A percentile compares a stretch with the other conserved stretches of the same genome.
Evolutionary conservation across 2,113 vertebrate species (phyloP).

Genomic region (Mesitornis unicolor): DNA sequence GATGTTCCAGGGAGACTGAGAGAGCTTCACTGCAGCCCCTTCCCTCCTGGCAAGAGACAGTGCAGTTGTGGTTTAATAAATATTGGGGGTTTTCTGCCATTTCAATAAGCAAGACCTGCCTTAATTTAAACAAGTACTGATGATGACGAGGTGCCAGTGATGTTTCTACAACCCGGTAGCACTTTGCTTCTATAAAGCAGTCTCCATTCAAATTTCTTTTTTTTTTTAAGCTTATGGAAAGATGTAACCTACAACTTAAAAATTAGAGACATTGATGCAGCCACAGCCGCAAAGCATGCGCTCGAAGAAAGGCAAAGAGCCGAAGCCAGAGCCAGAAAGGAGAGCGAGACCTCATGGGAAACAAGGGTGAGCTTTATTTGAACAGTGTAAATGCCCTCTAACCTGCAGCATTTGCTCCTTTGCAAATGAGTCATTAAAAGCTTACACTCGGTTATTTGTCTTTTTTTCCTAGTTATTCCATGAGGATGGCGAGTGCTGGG

Average conservation of each 20-base stretch:
- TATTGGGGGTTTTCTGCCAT: background rate
- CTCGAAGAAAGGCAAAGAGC: constrained; percentile 95
- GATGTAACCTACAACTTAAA: constrained; percentile 96
- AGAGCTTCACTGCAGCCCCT: background rate
- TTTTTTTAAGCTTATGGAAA: constrained; percentile 85
- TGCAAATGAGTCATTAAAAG: accelerated
- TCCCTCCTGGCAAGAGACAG: accelerated
- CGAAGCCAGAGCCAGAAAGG: constrained; percentile 94
- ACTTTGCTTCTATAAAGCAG: background rate
- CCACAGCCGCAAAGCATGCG: constrained; percentile 93
- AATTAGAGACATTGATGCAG: constrained; percentile 91
- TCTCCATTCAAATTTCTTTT: background rate
- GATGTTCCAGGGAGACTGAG: background rate
- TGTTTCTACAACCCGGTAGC: background rate
- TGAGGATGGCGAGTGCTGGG: constrained; percentile 97
- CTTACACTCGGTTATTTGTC: accelerated
- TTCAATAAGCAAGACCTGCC: background rate
- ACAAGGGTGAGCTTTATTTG: constrained; percentile 84
- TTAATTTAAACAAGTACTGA: background rate
- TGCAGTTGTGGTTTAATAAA: background rate
- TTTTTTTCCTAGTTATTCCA: constrained; percentile 86
- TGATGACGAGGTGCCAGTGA: background rate
- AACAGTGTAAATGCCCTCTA: background rate
- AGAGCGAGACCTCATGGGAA: constrained; percentile 93
- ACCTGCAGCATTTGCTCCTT: background rate